A percentile compares a stretch with the other conserved stretches of the same genome.
phyloP scores from a whole-genome alignment of 2,113 vertebrate genomes.

The Hippocampus abdominalis region DNA sequence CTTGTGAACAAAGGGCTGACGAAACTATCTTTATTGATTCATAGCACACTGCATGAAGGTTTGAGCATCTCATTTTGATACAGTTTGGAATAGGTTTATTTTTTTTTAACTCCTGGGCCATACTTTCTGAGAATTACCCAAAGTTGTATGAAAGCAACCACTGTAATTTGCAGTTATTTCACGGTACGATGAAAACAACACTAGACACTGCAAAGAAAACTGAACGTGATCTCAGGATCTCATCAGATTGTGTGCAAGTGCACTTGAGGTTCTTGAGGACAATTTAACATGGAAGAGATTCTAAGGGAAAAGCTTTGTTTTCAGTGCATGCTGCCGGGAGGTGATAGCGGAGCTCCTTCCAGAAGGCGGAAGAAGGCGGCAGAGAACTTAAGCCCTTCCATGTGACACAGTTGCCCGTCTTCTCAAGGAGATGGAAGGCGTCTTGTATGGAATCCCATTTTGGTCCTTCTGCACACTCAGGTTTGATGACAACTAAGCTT shows the following conservation, averaged over 20 bases:
- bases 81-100: too few relatives aligned
- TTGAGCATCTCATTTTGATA: too few relatives aligned
- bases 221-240: not conserved
- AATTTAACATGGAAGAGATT: not conserved
- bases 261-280: not conserved
- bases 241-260: not conserved
- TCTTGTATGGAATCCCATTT: slow-evolving; percentile 60
- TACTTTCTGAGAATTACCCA: too few relatives aligned
- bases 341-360: slow-evolving; percentile 83
- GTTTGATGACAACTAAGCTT: slow-evolving; percentile 81
- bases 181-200: not conserved
- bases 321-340: slow-evolving; percentile 64
- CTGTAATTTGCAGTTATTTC: not conserved
- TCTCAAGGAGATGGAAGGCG: slow-evolving; percentile 73
- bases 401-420: slow-evolving; percentile 72
- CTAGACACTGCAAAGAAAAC: not conserved
- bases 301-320: not conserved
- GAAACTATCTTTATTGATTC: too few relatives aligned
- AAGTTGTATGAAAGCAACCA: too few relatives aligned
- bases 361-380: slow-evolving; percentile 77
- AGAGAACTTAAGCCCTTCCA: slow-evolving; percentile 76
- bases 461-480: slow-evolving; percentile 45
- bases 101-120: too few relatives aligned
- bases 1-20: too few relatives aligned
- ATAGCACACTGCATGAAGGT: too few relatives aligned